A percentile compares a stretch with the other conserved stretches of the same genome.
Conservation (phyloP, 2,113 vertebrate genomes). For the Drymodes brunneopygia region DNA sequence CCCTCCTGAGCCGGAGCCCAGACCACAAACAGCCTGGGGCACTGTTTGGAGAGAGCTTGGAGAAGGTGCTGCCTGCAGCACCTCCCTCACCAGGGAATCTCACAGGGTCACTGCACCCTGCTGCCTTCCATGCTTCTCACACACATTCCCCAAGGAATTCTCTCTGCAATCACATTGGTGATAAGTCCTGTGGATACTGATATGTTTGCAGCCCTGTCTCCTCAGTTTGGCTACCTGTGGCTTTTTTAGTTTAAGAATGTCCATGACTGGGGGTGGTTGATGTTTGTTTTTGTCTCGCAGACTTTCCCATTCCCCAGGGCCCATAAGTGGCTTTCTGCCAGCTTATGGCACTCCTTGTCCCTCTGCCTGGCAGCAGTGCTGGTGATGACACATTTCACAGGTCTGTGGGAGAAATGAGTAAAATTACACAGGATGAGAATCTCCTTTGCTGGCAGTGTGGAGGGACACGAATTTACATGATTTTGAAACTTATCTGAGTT, state of each 20-base stretch:
- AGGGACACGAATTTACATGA: not conserved
- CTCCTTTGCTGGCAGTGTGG: rapidly evolving
- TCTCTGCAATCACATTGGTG: not conserved
- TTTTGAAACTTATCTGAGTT: not conserved
- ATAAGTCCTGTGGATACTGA: not conserved
- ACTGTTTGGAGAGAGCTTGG: not conserved
- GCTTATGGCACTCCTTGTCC: not conserved
- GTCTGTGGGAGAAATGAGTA: not conserved
- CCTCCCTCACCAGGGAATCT: not conserved
- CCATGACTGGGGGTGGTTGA: rapidly evolving
- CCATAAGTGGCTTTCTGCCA: not conserved
- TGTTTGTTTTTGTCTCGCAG: not conserved
- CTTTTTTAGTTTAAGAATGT: not conserved
- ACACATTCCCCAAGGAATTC: not conserved
- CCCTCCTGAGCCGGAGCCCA: not conserved
- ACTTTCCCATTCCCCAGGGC: not conserved
- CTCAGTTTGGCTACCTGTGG: not conserved
- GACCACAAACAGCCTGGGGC: not conserved
- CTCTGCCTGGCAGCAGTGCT: not conserved
- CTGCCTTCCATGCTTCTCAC: not conserved
- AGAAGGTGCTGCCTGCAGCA: not conserved
- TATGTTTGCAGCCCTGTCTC: not conserved
- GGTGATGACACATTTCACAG: not conserved
- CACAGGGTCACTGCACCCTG: not conserved
- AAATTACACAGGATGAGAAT: not conserved